Conservation (phyloP, 2,113 vertebrate genomes). For the Camelus bactrianus region DNA sequence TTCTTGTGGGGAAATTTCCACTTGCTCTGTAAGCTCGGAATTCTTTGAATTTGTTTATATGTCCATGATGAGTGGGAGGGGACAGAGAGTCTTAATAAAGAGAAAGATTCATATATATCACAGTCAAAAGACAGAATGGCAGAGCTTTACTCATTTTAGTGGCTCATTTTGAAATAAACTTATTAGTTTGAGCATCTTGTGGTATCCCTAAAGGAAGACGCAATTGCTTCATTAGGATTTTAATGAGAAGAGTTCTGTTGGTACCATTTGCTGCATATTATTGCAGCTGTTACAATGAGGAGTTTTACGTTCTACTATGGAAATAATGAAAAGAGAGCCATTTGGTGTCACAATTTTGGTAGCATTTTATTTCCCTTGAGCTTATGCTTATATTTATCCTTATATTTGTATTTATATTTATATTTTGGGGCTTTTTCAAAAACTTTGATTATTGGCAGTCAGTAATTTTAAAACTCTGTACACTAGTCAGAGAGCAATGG, state of each 20-base stretch:
- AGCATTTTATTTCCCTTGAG: constrained; percentile 22
- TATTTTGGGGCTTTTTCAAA: constrained; percentile 77
- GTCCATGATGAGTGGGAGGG: background rate
- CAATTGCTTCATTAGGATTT: constrained; percentile 1
- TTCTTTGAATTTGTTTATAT: constrained; percentile 26
- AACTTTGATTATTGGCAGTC: constrained; percentile 60
- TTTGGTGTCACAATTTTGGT: constrained; percentile 49
- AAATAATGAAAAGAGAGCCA: background rate
- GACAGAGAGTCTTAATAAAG: background rate
- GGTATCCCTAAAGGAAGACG: background rate
- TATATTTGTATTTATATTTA: background rate
- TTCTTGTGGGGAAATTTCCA: constrained; percentile 43
- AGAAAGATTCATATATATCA: constrained; percentile 35
- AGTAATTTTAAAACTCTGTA: constrained; percentile 30
- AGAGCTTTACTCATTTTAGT: constrained; percentile 30
- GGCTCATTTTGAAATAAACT: constrained; percentile 49
- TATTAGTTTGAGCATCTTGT: constrained; percentile 39
- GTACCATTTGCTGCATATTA: background rate
- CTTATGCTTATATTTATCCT: background rate
- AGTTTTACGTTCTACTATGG: background rate
- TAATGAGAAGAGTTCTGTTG: constrained; percentile 10
- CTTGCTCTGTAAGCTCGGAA: background rate
- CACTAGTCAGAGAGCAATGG: constrained; percentile 38
- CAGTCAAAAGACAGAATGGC: background rate
- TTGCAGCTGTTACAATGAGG: background rate